phyloP scores from a whole-genome alignment of 2,113 vertebrate genomes.

The Labeo rohita region DNA sequence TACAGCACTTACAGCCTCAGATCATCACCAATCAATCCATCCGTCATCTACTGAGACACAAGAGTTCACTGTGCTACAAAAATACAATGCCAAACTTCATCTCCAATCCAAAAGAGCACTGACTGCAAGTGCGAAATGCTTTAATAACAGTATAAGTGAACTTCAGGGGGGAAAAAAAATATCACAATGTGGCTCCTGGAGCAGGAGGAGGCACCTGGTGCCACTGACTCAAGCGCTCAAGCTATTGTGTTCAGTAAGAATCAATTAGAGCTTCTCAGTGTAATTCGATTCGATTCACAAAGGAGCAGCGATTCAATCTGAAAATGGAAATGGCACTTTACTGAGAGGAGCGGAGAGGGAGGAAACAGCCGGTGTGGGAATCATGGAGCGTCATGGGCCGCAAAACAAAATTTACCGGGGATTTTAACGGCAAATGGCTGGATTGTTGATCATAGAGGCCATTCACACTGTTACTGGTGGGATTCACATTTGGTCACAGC shows the following conservation, averaged over 20 bases:
- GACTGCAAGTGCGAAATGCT: not conserved
- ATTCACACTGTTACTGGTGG: not conserved
- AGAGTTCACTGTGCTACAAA: not conserved
- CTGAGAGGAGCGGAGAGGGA: slow-evolving; percentile 48
- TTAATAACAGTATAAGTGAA: not conserved
- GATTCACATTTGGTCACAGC: not conserved
- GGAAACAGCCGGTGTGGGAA: not conserved
- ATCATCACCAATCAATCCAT: not conserved
- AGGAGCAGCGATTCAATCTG: slow-evolving; percentile 72
- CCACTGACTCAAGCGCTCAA: slow-evolving; percentile 72
- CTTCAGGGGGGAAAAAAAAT: slow-evolving; percentile 17
- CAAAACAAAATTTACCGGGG: slow-evolving; percentile 45
- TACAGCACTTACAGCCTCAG: not conserved
- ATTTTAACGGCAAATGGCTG: not conserved
- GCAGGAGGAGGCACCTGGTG: slow-evolving; percentile 56
- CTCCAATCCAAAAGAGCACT: not conserved
- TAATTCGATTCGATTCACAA: slow-evolving; percentile 77
- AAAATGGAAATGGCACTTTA: slow-evolving; percentile 76
- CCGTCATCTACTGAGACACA: not conserved
- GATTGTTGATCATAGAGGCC: not conserved
- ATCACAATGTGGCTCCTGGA: slow-evolving; percentile 64
- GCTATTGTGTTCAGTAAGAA: slow-evolving; percentile 74
- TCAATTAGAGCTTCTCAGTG: slow-evolving; percentile 74
- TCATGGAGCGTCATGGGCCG: slow-evolving; percentile 53
- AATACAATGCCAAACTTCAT: not conserved